A percentile compares a stretch with the other conserved stretches of the same genome.
Evolutionary conservation across 2,888 invertebrate species (phyloP).

Genomic region (Ornithoptera alexandrae): DNA sequence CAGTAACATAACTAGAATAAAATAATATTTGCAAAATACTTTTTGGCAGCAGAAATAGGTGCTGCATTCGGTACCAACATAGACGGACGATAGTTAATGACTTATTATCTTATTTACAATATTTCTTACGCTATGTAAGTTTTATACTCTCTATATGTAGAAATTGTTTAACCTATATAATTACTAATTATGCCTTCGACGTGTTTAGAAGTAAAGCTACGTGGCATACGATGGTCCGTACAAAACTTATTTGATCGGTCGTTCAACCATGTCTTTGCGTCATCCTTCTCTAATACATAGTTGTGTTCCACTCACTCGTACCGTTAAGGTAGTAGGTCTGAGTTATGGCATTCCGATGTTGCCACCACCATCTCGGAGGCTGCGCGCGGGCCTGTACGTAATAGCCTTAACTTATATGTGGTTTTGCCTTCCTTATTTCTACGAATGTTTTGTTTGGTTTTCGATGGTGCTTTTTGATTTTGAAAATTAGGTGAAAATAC

Average conservation of each 20-base stretch:
- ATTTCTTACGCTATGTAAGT: no score
- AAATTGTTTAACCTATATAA: no score
- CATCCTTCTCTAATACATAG: constrained; percentile 50
- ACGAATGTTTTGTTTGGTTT: constrained; percentile 47
- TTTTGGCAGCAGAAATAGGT: no score
- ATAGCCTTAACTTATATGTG: constrained; percentile 59
- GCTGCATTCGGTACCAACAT: no score
- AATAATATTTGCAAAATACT: no score
- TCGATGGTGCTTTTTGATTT: constrained; percentile 49
- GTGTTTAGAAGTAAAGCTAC: constrained; percentile 70
- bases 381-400: constrained; percentile 51
- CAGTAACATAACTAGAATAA: no score
- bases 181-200: constrained; percentile 52
- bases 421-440: constrained; percentile 58
- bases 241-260: constrained; percentile 80
- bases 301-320: constrained; percentile 62
- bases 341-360: constrained; percentile 78
- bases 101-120: no score
- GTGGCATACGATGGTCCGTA: constrained; percentile 72
- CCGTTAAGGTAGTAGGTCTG: constrained; percentile 77
- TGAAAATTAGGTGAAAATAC: constrained; percentile 46
- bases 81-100: no score
- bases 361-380: constrained; percentile 73
- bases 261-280: constrained; percentile 73
- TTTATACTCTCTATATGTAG: no score